Evolutionary conservation across 2,797 vertebrate species (phyloP), one percentile per base, ranked within the genome.

Genomic region (Urosaurus nigricauda): DNA sequence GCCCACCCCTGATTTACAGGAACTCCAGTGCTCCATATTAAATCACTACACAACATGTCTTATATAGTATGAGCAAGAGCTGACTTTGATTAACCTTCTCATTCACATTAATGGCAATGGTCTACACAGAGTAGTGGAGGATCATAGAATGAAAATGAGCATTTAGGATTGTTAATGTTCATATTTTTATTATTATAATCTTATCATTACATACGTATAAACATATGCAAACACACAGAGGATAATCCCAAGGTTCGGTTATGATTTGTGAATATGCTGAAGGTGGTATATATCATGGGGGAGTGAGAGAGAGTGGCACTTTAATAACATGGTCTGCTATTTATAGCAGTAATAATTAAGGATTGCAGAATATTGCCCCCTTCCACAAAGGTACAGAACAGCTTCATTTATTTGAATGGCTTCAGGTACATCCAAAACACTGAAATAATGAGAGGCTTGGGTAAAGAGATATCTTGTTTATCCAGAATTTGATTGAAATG

Each of bases 21-120:
- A 94, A 56, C 80, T 92, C 68, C 77, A 93, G 68, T 65, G 93
- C 68, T 95, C 89, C 95, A 96, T 90, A 89, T 93, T 94, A 95
- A 95, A 95, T 91, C 82, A 93, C 91, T 94, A 94, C 56, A 89
- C 74, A 83, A 74, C 0, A 0, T 91, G 92, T 91, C 93, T 94
- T 91, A 51, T 90, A 73, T 91, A 70, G n/a, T 94, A 90, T 90
- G 0, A 87, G 75, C 88, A 93, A 95, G 85, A 88, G 90, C 93
- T 92, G 58, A 91, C 86, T 94, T 95, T 92, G 93, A 95, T 93
- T 92, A 94, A 92, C 87, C 83, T 75, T 87, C 83, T 83, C 92
- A 94, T 95, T 93, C 92, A 87, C 87, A 65, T 93, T 90, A 95
- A 91, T 86, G 83, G 35, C 43, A 43, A 43, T 43, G 65, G 1